Conservation (phyloP, 1,140 invertebrate species). For the Trachelipus rathkii region DNA sequence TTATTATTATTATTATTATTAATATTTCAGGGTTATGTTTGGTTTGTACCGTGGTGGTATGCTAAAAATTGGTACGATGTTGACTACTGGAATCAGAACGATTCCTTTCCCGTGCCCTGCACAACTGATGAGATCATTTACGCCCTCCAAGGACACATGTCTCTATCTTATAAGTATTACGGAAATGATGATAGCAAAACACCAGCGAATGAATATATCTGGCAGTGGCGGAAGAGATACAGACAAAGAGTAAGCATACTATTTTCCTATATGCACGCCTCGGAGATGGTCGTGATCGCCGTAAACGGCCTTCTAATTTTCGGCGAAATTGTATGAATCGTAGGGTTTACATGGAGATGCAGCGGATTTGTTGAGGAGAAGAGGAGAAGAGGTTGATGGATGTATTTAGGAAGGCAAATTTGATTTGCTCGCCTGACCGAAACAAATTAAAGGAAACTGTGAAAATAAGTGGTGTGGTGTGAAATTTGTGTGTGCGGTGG, state of each 20-base stretch:
- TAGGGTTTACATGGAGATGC: too few relatives aligned
- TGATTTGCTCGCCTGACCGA: too few relatives aligned
- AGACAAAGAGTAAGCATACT: slow-evolving; percentile 4
- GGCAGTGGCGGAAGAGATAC: slow-evolving; percentile 49
- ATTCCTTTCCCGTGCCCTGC: slow-evolving; percentile 21
- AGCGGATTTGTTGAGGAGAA: too few relatives aligned
- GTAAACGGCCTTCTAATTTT: too few relatives aligned
- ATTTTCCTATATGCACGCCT: too few relatives aligned
- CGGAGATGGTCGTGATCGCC: too few relatives aligned
- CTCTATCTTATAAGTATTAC: slow-evolving; percentile 65
- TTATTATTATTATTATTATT: neutral
- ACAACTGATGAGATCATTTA: slow-evolving; percentile 47
- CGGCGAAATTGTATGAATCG: too few relatives aligned
- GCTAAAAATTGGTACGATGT: slow-evolving; percentile 60
- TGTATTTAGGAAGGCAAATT: too few relatives aligned
- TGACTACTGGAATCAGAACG: slow-evolving; percentile 47
- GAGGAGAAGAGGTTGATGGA: too few relatives aligned
- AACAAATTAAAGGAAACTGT: too few relatives aligned
- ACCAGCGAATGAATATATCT: slow-evolving; percentile 58
- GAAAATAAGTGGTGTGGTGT: too few relatives aligned
- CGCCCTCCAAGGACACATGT: slow-evolving; percentile 71
- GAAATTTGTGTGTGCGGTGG: too few relatives aligned
- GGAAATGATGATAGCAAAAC: slow-evolving; percentile 59
- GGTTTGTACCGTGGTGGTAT: slow-evolving; percentile 77
- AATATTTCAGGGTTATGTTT: slow-evolving; percentile 62